A percentile compares a stretch with the other conserved stretches of the same genome.
phyloP scores from a whole-genome alignment of 2,888 invertebrate genomes.

The Polietes domitor region DNA sequence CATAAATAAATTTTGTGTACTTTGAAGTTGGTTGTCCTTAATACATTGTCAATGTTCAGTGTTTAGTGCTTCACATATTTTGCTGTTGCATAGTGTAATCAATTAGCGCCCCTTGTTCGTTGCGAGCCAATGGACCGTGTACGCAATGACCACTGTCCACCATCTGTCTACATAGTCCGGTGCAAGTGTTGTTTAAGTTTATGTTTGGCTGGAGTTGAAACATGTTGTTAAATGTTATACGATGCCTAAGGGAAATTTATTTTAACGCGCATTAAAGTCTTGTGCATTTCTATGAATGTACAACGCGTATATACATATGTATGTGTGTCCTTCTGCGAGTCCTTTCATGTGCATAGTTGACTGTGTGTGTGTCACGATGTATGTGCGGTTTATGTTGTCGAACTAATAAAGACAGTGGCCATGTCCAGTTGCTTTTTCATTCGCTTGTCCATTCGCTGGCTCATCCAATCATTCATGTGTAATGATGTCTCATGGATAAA shows the following conservation, averaged over 20 bases:
- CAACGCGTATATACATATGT: not conserved
- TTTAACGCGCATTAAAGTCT: constrained; percentile 62
- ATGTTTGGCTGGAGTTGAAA: constrained; percentile 43
- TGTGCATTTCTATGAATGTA: constrained; percentile 42
- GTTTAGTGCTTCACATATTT: too few relatives aligned
- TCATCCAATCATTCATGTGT: constrained; percentile 37
- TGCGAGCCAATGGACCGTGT: too few relatives aligned
- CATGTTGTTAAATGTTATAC: constrained; percentile 59
- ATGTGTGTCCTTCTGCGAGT: not conserved
- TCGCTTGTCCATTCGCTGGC: not conserved
- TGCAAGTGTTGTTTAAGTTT: constrained; percentile 16
- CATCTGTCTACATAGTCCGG: not conserved
- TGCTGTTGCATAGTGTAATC: too few relatives aligned
- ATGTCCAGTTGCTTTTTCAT: constrained; percentile 26
- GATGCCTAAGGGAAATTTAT: constrained; percentile 65
- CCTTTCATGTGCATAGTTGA: not conserved
- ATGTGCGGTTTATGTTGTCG: constrained; percentile 15
- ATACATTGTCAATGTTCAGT: too few relatives aligned
- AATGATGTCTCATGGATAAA: constrained; percentile 41
- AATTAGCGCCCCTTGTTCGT: not conserved
- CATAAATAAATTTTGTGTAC: too few relatives aligned
- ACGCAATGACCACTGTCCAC: constrained; percentile 14
- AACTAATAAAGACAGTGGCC: constrained; percentile 13
- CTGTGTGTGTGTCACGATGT: constrained; percentile 27
- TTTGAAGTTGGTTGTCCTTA: too few relatives aligned